These are phyloP conservation scores for Vollenhovia emeryi DNA, from an alignment of 1,140 invertebrate species.

Conservation along the genomic window DNA sequence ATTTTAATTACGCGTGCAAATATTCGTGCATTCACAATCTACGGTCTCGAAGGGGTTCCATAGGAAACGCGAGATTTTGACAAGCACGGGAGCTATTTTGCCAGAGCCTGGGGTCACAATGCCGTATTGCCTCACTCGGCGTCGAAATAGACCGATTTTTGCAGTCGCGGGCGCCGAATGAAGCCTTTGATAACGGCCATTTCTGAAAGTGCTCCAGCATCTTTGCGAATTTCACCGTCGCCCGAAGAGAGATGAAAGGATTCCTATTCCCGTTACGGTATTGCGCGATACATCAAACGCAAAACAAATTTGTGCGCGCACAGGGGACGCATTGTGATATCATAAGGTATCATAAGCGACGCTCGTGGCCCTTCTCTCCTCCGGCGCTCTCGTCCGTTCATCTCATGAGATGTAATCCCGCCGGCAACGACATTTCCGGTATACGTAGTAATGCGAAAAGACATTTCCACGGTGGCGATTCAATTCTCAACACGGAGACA, in stretches of 20 bases:
- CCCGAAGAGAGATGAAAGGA: slow-evolving; percentile 36
- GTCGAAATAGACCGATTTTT: slow-evolving; percentile 49
- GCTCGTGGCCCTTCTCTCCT: background rate
- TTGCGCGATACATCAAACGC: slow-evolving; percentile 54
- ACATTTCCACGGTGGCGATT: slow-evolving; percentile 48
- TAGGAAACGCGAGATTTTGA: slow-evolving; percentile 4
- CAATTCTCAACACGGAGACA: slow-evolving; percentile 30
- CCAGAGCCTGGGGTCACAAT: slow-evolving; percentile 17
- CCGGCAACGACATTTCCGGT: slow-evolving; percentile 42
- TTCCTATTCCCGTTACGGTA: slow-evolving; percentile 38
- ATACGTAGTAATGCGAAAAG: slow-evolving; percentile 44
- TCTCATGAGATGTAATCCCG: slow-evolving; percentile 46
- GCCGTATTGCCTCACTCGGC: background rate
- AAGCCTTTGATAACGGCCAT: slow-evolving; percentile 44
- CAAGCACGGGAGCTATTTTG: slow-evolving; percentile 3
- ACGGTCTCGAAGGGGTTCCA: background rate
- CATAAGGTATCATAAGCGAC: slow-evolving; percentile 56
- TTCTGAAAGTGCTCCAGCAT: slow-evolving; percentile 46
- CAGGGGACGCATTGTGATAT: slow-evolving; percentile 38
- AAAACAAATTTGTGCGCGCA: slow-evolving; percentile 51
- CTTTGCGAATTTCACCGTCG: slow-evolving; percentile 52
- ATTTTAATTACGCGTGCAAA: slow-evolving; percentile 31
- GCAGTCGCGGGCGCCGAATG: slow-evolving; percentile 21
- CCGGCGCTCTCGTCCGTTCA: slow-evolving; percentile 21
- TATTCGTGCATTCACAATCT: background rate